A percentile compares a stretch with the other conserved stretches of the same genome.
These are phyloP conservation scores for Procapra przewalskii DNA, from an alignment of 2,113 vertebrate genomes.

Conservation along the genomic window DNA sequence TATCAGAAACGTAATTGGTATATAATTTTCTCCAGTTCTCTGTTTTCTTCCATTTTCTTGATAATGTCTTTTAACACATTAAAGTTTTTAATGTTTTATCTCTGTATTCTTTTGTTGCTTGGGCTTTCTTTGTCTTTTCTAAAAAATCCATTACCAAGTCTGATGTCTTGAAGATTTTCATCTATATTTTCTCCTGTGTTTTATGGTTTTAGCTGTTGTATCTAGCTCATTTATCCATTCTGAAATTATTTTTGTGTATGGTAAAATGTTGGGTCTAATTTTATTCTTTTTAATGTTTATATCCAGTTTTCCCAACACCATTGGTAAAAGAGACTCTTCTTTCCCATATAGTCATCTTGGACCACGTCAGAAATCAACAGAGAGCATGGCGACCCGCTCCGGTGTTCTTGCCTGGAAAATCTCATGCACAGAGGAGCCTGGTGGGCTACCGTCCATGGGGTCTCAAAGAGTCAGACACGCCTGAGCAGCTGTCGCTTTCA, in stretches of 20 bases:
- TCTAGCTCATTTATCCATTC: neutral
- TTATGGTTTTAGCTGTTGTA: neutral
- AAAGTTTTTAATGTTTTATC: neutral
- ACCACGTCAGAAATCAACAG: neutral
- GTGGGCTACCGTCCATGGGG: neutral
- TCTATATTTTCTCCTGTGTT: neutral
- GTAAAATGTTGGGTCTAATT: neutral
- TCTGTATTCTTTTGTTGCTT: neutral
- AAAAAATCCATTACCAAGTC: neutral
- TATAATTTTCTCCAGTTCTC: neutral
- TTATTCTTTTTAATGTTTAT: neutral
- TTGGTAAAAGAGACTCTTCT: neutral
- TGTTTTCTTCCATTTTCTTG: neutral
- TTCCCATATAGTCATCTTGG: neutral
- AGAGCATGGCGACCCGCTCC: neutral
- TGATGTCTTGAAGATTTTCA: neutral
- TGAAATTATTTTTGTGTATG: neutral
- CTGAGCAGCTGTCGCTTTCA: accelerated
- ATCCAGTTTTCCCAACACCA: neutral
- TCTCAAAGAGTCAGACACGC: neutral
- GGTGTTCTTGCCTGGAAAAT: neutral
- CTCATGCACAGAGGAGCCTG: neutral
- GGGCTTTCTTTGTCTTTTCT: neutral
- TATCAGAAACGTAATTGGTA: neutral
- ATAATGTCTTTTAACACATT: neutral